Conservation (phyloP, 2,113 vertebrate species). For the Caloenas nicobarica region DNA sequence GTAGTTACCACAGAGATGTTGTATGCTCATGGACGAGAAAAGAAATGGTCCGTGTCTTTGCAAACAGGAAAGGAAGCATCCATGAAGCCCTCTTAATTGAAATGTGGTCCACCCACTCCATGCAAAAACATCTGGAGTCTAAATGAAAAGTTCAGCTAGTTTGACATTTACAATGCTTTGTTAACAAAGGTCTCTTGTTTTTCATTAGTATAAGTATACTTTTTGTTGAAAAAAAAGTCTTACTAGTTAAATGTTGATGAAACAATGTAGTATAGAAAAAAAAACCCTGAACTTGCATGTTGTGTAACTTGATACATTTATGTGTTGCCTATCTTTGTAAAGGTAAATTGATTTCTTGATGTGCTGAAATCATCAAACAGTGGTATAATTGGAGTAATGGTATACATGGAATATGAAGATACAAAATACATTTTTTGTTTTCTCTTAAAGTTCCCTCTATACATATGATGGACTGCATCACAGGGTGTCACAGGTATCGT, state of each 20-base stretch:
- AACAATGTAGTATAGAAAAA: conserved; percentile 1
- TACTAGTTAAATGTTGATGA: conserved; percentile 2
- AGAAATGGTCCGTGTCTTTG: not conserved
- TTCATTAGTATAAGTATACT: conserved; percentile 1
- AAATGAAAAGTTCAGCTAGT: conserved; percentile 3
- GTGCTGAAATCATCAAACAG: not conserved
- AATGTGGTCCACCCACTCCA: not conserved
- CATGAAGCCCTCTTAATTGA: not conserved
- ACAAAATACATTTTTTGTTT: not conserved
- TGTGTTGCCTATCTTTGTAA: not conserved
- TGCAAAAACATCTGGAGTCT: conserved; percentile 29
- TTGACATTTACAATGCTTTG: conserved; percentile 23
- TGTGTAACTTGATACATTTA: not conserved
- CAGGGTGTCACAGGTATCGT: not conserved
- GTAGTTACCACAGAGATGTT: not conserved
- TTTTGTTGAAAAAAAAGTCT: not conserved
- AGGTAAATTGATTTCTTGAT: not conserved
- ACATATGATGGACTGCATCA: not conserved
- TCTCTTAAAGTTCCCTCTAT: not conserved
- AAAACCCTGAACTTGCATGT: not conserved
- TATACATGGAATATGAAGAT: not conserved
- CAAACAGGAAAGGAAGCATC: not conserved
- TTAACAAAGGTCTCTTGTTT: conserved; percentile 49
- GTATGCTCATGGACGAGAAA: not conserved
- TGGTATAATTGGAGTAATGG: not conserved